Percentiles rank a stretch among this genome's conserved stretches.
Evolutionary conservation across 2,888 invertebrate genomes (phyloP).

Genomic region (Drosophila cracens): DNA sequence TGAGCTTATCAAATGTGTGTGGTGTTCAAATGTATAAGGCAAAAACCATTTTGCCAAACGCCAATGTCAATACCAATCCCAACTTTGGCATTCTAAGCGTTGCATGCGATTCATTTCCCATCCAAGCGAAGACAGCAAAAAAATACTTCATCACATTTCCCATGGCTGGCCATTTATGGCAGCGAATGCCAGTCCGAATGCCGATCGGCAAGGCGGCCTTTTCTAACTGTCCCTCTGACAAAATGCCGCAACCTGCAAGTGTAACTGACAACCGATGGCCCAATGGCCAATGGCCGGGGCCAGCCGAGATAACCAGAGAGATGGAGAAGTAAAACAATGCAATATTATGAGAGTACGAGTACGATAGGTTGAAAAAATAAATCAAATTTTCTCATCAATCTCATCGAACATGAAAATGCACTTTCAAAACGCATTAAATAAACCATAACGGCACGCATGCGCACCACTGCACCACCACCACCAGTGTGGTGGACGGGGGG

Average conservation of each 20-base stretch:
- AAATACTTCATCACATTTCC: conserved; percentile 70
- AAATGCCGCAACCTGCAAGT: conserved; percentile 80
- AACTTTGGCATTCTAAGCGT: conserved; percentile 48
- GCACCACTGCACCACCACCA: conserved; percentile 34
- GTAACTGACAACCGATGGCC: conserved; percentile 68
- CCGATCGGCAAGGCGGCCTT: conserved; percentile 62
- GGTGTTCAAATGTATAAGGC: conserved; percentile 37
- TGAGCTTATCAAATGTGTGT: conserved; percentile 4
- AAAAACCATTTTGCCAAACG: conserved; percentile 28
- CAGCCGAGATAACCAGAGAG: conserved; percentile 12
- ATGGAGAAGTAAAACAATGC: conserved; percentile 16
- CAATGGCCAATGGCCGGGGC: conserved; percentile 27
- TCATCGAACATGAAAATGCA: conserved; percentile 83
- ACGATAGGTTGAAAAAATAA: conserved; percentile 71
- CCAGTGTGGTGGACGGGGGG: conserved; percentile 19
- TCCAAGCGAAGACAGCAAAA: conserved; percentile 18
- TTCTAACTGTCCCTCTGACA: conserved; percentile 80
- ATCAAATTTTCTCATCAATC: conserved; percentile 83
- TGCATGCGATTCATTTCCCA: conserved; percentile 66
- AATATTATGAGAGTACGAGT: conserved; percentile 24
- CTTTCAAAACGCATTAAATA: conserved; percentile 84
- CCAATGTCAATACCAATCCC: conserved; percentile 50
- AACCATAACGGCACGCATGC: conserved; percentile 84
- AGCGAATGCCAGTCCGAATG: conserved; percentile 59
- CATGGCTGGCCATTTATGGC: conserved; percentile 74